Evolutionary conservation across 1,140 invertebrate species (phyloP), one percentile per base, ranked within the genome.

Genomic region (Drosophila setifemur): DNA sequence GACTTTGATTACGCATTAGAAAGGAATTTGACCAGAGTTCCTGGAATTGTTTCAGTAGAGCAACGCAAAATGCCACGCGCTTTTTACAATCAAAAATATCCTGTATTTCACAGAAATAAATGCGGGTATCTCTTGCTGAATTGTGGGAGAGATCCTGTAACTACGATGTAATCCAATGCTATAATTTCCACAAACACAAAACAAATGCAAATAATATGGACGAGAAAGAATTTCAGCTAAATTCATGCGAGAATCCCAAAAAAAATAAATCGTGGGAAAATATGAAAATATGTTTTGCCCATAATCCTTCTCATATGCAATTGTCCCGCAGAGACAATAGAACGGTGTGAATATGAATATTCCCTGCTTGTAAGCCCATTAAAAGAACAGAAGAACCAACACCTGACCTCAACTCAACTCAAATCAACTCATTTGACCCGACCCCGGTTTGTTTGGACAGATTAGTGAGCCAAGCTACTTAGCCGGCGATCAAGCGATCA

Each of bases 381-480:
- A 72, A 19, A 9, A 21, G 63, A 16, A 47, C 29, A 39, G 37
- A 21, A 58, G 28, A 25, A 31, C 8, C 18, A 52, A 48, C 68
- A 78, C 76, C 75, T 82, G 77, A 82, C 47, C 47, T 48, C 11
- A 29, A 50, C 26, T 19, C 29, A 33, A 58, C 25, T 29, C 29
- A 31, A 14, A 14, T 18, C 12, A 37, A 39, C 55, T 55, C 21
- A 2, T 26, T 23, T 64, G 57, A 64, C 42, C 60, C 54, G 45
- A 58, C 19, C 39, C 40, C 9, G 9, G 43, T 54, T 82, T 79
- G 66, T 74, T 85, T 79, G 60, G 74, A 68, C 81, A 86, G 75
- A 86, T 85, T 85, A 85, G 60, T 29, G 45, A 33, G 64, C 47
- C 49, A 54, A 79, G 79, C 81, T 83, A 83, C 79, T 83, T 75